phyloP scores from a whole-genome alignment of 2,888 invertebrate species.

The Clepsis dumicolana region DNA sequence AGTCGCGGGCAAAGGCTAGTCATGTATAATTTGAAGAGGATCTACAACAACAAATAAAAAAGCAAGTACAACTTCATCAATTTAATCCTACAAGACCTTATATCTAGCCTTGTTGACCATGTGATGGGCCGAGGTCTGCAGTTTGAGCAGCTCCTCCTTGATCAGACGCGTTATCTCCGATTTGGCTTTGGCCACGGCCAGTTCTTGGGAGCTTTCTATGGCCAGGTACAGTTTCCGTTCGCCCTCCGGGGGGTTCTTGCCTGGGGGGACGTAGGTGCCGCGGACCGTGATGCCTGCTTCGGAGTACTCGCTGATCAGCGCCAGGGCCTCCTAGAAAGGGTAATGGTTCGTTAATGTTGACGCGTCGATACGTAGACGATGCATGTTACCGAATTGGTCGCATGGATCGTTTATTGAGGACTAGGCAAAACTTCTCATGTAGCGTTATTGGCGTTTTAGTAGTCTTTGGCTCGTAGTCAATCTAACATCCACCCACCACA shows the following conservation, averaged over 20 bases:
- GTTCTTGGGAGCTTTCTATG: slow-evolving; percentile 99
- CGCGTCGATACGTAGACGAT: too few relatives aligned
- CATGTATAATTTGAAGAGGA: too few relatives aligned
- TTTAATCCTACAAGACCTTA: slow-evolving; percentile 92
- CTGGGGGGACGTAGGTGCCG: slow-evolving; percentile 97
- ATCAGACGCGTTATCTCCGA: slow-evolving; percentile 98
- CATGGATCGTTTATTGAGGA: too few relatives aligned
- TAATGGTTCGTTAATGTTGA: not conserved
- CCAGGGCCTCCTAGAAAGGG: slow-evolving; percentile 94
- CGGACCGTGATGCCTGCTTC: slow-evolving; percentile 99
- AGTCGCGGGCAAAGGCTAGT: too few relatives aligned
- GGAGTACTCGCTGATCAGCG: slow-evolving; percentile 99
- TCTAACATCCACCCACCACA: too few relatives aligned
- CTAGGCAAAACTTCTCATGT: too few relatives aligned
- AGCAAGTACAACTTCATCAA: slow-evolving; percentile 50
- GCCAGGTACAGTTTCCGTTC: slow-evolving; percentile 98
- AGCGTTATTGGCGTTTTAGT: too few relatives aligned
- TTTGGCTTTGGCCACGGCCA: slow-evolving; percentile 98
- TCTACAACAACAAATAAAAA: not conserved
- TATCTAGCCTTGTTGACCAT: slow-evolving; percentile 96
- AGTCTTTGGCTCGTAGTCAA: too few relatives aligned
- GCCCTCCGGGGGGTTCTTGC: slow-evolving; percentile 95
- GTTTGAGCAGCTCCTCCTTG: slow-evolving; percentile 98
- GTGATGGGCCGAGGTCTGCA: slow-evolving; percentile 94
- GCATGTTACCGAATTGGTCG: too few relatives aligned